Conservation (phyloP, 2,888 invertebrate genomes). For the Acrocera orbiculus region DNA sequence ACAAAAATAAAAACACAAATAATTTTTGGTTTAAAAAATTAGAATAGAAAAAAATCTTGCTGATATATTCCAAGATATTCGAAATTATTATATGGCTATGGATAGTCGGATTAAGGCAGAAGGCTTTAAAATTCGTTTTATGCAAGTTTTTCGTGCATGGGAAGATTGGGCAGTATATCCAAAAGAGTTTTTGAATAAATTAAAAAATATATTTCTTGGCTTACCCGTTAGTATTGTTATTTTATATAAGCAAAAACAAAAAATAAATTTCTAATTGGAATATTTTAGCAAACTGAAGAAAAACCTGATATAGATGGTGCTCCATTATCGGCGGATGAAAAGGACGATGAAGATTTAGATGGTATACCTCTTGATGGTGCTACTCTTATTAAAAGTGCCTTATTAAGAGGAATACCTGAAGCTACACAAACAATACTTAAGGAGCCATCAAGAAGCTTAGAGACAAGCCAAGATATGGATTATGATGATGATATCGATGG, state of each 20-base stretch:
- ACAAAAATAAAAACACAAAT: background rate
- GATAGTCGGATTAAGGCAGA: constrained; percentile 86
- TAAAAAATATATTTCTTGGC: constrained; percentile 85
- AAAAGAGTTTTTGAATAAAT: constrained; percentile 68
- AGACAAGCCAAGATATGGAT: constrained; percentile 14
- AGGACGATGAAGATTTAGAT: constrained; percentile 48
- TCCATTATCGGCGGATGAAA: constrained; percentile 34
- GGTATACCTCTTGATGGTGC: constrained; percentile 68
- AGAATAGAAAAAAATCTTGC: constrained; percentile 71
- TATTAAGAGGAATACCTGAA: constrained; percentile 32
- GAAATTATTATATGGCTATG: constrained; percentile 51
- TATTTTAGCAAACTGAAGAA: constrained; percentile 17
- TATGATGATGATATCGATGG: constrained; percentile 52
- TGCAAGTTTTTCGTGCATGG: constrained; percentile 87
- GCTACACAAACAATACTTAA: constrained; percentile 22
- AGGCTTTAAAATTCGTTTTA: constrained; percentile 80
- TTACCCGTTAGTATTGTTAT: constrained; percentile 24
- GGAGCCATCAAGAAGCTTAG: constrained; percentile 15
- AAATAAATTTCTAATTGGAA: background rate
- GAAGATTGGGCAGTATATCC: constrained; percentile 96
- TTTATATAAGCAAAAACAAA: background rate
- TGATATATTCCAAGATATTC: constrained; percentile 59
- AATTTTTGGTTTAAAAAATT: constrained; percentile 9
- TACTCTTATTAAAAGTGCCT: constrained; percentile 53
- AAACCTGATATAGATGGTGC: constrained; percentile 32